Percentiles rank a stretch among this genome's conserved stretches.
phyloP scores from a whole-genome alignment of 2,113 vertebrate species.

The Calidris pygmaea region DNA sequence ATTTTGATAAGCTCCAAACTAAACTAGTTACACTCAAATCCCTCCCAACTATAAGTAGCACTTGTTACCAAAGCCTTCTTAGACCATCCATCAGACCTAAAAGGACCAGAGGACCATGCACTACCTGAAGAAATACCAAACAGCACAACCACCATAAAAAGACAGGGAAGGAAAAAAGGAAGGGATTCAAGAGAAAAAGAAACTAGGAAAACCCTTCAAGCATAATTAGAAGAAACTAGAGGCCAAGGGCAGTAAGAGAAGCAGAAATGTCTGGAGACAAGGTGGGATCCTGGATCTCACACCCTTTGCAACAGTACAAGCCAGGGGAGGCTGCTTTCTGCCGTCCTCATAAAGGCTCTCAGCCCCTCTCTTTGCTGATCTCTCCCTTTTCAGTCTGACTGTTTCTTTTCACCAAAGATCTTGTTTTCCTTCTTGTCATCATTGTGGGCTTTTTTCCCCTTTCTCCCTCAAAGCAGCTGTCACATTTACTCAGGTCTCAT shows the following conservation, averaged over 20 bases:
- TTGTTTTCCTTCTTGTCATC: neutral
- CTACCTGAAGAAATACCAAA: neutral
- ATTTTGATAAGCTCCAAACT: neutral
- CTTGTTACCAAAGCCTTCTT: neutral
- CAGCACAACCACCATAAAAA: neutral
- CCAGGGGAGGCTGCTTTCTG: neutral
- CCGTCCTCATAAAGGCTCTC: neutral
- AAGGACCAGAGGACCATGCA: neutral
- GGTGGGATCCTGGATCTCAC: neutral
- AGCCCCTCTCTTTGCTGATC: neutral
- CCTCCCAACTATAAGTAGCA: neutral
- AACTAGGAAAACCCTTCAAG: neutral
- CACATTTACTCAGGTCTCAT: constrained; percentile 41
- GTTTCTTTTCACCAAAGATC: neutral
- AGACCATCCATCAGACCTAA: neutral
- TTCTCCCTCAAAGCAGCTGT: constrained; percentile 40
- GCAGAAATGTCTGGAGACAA: fast-evolving
- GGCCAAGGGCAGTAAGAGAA: neutral
- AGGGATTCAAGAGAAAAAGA: neutral
- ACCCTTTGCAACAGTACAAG: neutral
- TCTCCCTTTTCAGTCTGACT: neutral
- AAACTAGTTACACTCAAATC: neutral
- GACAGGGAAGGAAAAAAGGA: neutral
- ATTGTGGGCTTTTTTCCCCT: neutral
- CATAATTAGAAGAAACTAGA: neutral